A percentile compares a stretch with the other conserved stretches of the same genome.
Conservation (phyloP, 2,113 vertebrate genomes). For the Ammospiza caudacuta region DNA sequence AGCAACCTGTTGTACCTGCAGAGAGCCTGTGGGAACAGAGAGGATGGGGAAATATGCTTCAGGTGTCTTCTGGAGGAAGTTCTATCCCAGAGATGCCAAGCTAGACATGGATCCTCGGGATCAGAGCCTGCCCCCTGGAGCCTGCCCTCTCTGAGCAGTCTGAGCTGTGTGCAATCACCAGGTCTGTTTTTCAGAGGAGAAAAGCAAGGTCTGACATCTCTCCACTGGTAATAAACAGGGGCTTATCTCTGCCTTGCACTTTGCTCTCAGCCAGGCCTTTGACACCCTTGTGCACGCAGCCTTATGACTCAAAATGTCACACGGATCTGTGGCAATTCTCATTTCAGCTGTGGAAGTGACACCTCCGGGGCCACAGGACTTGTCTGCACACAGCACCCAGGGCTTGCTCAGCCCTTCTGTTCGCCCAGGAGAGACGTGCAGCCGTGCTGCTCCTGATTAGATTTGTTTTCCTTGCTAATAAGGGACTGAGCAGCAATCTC, state of each 20-base stretch:
- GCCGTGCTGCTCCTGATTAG: not conserved
- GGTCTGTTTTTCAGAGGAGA: not conserved
- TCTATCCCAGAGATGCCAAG: not conserved
- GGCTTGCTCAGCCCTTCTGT: not conserved
- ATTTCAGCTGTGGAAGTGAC: not conserved
- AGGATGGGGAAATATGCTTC: not conserved
- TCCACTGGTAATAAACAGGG: not conserved
- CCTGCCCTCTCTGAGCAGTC: not conserved
- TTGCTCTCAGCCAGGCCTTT: not conserved
- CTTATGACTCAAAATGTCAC: not conserved
- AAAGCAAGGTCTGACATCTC: not conserved
- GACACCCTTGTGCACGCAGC: not conserved
- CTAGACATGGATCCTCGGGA: not conserved
- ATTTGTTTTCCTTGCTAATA: not conserved
- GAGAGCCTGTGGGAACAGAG: not conserved
- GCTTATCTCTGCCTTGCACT: not conserved
- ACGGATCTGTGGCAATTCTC: not conserved
- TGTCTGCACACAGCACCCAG: fast-evolving
- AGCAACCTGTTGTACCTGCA: not conserved
- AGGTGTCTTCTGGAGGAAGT: not conserved
- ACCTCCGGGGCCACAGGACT: fast-evolving
- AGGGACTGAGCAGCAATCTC: fast-evolving
- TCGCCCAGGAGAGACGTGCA: not conserved
- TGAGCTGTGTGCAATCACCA: not conserved
- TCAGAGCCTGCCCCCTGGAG: not conserved